Percentiles rank a stretch among this genome's conserved stretches.
phyloP scores from a whole-genome alignment of 2,113 vertebrate species.

The Actinemys pallida region DNA sequence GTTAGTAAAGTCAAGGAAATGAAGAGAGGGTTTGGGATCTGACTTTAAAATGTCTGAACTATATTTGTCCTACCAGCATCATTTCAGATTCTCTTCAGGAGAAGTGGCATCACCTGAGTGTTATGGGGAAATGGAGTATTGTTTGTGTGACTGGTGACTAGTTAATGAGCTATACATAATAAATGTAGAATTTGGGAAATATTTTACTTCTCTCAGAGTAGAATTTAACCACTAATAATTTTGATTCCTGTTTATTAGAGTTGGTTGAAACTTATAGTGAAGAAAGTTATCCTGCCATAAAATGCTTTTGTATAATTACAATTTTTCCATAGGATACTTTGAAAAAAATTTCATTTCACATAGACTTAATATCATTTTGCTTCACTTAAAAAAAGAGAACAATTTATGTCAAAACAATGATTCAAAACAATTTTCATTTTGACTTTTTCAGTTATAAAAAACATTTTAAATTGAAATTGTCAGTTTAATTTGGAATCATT shows the following conservation, averaged over 20 bases:
- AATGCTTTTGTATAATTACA: neutral
- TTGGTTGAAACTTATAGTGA: neutral
- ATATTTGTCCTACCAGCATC: neutral
- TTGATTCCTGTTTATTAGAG: neutral
- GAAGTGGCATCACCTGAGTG: neutral
- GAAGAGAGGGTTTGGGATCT: accelerated
- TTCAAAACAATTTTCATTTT: neutral
- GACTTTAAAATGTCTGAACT: neutral
- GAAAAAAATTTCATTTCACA: neutral
- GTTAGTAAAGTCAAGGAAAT: neutral
- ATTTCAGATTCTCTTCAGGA: neutral
- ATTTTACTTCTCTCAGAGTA: neutral
- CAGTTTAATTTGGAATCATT: too few species aligned
- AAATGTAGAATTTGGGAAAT: neutral
- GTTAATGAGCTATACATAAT: neutral
- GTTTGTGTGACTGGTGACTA: neutral
- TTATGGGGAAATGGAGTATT: neutral
- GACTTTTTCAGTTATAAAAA: too few species aligned
- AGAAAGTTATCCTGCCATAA: neutral
- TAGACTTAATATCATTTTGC: neutral
- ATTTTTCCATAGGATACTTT: neutral
- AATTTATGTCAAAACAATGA: neutral
- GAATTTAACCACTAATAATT: neutral
- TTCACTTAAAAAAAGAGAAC: neutral
- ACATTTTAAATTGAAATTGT: too few species aligned